Evolutionary conservation across 2,888 invertebrate species (phyloP).

Genomic region (Eudemis profundana): DNA sequence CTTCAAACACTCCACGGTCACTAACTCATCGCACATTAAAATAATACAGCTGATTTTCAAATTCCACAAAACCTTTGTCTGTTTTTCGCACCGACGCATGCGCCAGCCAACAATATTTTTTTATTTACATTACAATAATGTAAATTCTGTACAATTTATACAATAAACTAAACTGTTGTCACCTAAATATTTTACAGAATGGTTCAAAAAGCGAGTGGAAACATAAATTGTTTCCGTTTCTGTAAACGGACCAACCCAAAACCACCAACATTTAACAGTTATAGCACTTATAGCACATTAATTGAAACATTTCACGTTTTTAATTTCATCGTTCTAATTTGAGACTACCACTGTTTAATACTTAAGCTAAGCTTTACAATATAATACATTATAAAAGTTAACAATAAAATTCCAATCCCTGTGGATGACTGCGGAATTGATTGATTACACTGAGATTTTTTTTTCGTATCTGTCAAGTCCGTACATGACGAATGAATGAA

Average conservation of each 20-base stretch:
- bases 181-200: constrained; percentile 58
- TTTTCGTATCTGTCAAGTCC: constrained; percentile 34
- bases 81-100: constrained; percentile 84
- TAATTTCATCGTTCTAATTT: constrained; percentile 34
- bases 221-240: constrained; percentile 63
- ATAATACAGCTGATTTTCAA: constrained; percentile 85
- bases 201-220: constrained; percentile 62
- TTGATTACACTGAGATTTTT: constrained; percentile 43
- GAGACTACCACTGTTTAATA: constrained; percentile 19
- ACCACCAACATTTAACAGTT: constrained; percentile 50
- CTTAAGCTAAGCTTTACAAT: constrained; percentile 29
- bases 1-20: constrained; percentile 76
- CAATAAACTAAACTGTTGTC: constrained; percentile 56
- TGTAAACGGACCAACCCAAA: constrained; percentile 52
- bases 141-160: constrained; percentile 59
- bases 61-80: constrained; percentile 87
- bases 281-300: constrained; percentile 51
- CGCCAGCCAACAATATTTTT: constrained; percentile 82
- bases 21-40: constrained; percentile 83
- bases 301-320: constrained; percentile 50
- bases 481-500: constrained; percentile 37
- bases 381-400: constrained; percentile 41
- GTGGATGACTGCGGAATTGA: constrained; percentile 34
- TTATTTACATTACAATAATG: constrained; percentile 83
- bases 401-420: constrained; percentile 39